Base-by-base conservation (phyloP, 2,113 vertebrate genomes). In the Aptenodytes forsteri region DNA sequence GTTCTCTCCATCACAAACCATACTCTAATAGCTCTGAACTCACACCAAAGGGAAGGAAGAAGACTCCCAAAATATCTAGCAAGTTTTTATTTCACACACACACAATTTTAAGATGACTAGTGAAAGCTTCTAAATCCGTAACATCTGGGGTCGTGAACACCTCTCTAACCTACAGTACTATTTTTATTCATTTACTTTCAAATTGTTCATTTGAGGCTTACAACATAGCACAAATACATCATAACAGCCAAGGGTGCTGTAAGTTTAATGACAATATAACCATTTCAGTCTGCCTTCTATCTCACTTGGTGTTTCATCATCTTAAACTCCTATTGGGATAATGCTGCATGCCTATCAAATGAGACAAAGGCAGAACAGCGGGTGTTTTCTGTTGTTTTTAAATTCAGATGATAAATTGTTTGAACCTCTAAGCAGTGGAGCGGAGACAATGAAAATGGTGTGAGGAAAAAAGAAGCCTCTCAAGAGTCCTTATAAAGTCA, bases 371-470 rank as follows among this genome's bases (percentile, higher is more conserved):
- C 65, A 83, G 75, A 97, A 62, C 75, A 85, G 65, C 46, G 90
- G 66, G 85, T 83, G 77, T 66, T 83, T 91, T 54, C 66, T 94
- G 34, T 52, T 90, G 73, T 34, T 95, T 94, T 93, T 69, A 87
- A 91, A 95, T 89, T 89, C 61, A 76, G 88, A 89, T 92, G 85
- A 92, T 79, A 93, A 83, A 79, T 65, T 76, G 62, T 61, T 93
- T 94, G 62, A 89, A 93, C 32, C 67, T 87, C 44, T 52, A 38
- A 67, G 73, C 77, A 91, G 65, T 54, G 62, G 40, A 93, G 83
- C 83, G 73, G 71, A 87, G 87, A 82, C 44, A 56, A 86, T 15
- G 62, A 82, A 75, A 64, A 79, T 9, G 30, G 59, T 59, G 40
- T 34, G 36, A 89, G 54, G 54, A 25, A 86, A 78, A 80, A 83